Conservation (phyloP, 2,888 invertebrate species). For the Seira musarum region DNA sequence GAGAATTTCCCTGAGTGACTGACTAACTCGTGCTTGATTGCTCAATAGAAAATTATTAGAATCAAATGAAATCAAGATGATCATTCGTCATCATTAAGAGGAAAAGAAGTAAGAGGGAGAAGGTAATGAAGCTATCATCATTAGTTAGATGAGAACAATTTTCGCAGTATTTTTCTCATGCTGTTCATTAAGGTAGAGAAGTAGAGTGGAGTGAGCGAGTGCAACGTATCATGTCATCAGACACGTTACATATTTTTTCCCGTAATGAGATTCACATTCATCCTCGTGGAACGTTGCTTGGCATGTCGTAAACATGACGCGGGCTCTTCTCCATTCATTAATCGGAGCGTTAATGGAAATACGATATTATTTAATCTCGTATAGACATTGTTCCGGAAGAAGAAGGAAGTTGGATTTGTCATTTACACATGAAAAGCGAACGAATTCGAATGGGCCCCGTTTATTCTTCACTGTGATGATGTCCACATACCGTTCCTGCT, state of each 20-base stretch:
- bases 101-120: neutral
- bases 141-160: constrained; percentile 12
- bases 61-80: constrained; percentile 13
- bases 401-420: constrained; percentile 26
- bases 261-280: constrained; percentile 32
- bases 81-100: constrained; percentile 46
- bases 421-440: constrained; percentile 33
- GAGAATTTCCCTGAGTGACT: neutral
- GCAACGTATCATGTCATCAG: neutral
- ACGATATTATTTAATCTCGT: constrained; percentile 11
- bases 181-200: neutral
- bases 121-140: constrained; percentile 5
- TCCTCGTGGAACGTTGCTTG: constrained; percentile 41
- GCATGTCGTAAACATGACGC: constrained; percentile 31
- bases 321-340: constrained; percentile 19
- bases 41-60: constrained; percentile 10
- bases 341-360: constrained; percentile 39
- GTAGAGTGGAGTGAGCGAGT: neutral
- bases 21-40: neutral
- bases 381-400: constrained; percentile 7
- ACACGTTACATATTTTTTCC: constrained; percentile 9
- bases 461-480: neutral
- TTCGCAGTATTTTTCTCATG: neutral
- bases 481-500: neutral
- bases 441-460: neutral